A percentile compares a stretch with the other conserved stretches of the same genome.
Conservation (phyloP, 2,113 vertebrate genomes). For the Casuarius casuarius region DNA sequence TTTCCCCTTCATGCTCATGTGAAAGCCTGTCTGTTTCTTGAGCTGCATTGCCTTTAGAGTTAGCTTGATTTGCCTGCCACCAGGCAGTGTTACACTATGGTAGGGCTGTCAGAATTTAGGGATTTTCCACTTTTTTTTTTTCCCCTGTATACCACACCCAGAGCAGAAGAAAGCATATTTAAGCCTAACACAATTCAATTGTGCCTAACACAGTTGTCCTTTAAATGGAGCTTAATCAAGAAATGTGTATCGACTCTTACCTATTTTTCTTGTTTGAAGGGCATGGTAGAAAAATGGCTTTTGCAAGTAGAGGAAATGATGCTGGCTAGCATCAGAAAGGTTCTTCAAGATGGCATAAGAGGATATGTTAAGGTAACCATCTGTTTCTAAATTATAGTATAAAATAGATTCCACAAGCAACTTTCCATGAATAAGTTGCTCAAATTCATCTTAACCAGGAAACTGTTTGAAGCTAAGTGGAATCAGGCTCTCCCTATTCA, state of each 20-base stretch:
- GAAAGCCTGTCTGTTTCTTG: background rate
- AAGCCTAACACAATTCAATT: background rate
- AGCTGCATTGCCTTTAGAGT: background rate
- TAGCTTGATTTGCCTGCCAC: background rate
- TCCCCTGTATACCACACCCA: background rate
- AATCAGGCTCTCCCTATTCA: background rate
- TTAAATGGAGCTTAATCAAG: background rate
- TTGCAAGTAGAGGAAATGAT: slow-evolving; percentile 89
- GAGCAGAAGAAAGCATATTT: background rate
- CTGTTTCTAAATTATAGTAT: background rate
- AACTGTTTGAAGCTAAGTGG: background rate
- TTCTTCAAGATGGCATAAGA: slow-evolving; percentile 81
- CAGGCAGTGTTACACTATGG: background rate
- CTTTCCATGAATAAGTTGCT: background rate
- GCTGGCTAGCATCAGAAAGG: slow-evolving; percentile 84
- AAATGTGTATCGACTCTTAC: background rate
- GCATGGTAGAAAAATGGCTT: slow-evolving; percentile 97
- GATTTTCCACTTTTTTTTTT: background rate
- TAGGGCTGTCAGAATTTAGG: background rate
- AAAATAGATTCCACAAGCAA: background rate
- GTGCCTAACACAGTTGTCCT: background rate
- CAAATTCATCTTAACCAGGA: background rate
- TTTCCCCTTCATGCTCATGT: background rate
- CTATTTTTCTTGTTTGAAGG: slow-evolving; percentile 71
- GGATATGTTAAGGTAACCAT: slow-evolving; percentile 83